Base-by-base conservation (phyloP, 2,888 invertebrate genomes). In the Odontothrips loti region DNA sequence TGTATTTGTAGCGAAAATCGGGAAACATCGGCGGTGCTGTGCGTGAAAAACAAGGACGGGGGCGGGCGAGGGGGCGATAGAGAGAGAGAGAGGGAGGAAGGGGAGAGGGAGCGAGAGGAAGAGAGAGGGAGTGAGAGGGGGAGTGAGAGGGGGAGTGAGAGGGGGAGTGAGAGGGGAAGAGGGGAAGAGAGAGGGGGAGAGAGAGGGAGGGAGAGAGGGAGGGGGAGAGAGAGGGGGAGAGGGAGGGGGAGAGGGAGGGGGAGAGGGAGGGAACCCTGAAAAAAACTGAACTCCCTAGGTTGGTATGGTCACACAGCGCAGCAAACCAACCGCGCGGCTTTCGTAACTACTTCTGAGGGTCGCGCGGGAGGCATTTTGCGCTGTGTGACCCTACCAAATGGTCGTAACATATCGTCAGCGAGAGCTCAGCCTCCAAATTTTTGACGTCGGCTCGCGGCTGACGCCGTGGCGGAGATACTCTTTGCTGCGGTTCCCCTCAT, bases 1-100 rank as follows among this genome's bases (percentile, higher is more conserved):
- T 68, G 23, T 68, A 68, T 68, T 68, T 68, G 68, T 68, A 68
- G 68, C 68, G 68, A 68, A 23, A 68, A 68, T 68, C 68, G 68
- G 68, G 20, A 23, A 68, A 43, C 34, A 68, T 68, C 68, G 68
- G 68, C 51, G 51, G 15, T 3, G 51, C 51, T 20, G 51, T 11
- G 23, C 68, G 68, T 68, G 27, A 68, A 68, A 68, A 23, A 68
- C 68, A 68, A 68, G 27, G 68, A 68, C 68, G 27, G 68, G 23
- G 23, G 51, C 11, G 8, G 58, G 6, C 34, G 17, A 58, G 20
- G 51, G 51, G 51, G 34, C n/a, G n/a, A n/a, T n/a, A n/a, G 63
- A 63, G 20, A 10, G 63, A 9, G 63, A 9, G 20, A 20, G 63
- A 1, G 63, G n/a, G 17, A n/a, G 8, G 63, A 20, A 11, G 15